Evolutionary conservation across 2,113 vertebrate species (phyloP).

Genomic region (Clupea harengus): DNA sequence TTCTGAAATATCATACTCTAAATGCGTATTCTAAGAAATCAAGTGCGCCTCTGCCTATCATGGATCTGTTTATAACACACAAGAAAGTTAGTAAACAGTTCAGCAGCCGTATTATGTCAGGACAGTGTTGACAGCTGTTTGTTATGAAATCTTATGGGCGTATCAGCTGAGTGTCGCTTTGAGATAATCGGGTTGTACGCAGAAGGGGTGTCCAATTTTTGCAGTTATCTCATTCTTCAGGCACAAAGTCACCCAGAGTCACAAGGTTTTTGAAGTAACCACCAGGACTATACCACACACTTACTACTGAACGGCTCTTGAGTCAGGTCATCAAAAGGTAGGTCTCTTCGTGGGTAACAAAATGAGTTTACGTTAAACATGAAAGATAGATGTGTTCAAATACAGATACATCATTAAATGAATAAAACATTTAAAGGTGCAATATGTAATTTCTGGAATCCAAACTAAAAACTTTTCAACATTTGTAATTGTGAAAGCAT

Average conservation of each 20-base stretch:
- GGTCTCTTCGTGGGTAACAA: background rate
- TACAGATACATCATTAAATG: background rate
- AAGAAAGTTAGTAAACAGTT: background rate
- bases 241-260: background rate
- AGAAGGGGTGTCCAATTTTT: background rate
- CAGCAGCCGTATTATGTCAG: background rate
- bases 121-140: background rate
- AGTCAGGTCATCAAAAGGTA: conserved; percentile 14
- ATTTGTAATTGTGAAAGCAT: too few species aligned
- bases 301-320: background rate
- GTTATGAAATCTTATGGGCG: conserved; percentile 2
- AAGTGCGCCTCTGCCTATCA: background rate
- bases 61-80: background rate
- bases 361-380: background rate
- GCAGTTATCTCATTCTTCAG: background rate
- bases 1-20: background rate
- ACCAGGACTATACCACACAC: background rate
- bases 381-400: background rate
- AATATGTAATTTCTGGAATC: background rate
- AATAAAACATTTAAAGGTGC: background rate
- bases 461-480: background rate
- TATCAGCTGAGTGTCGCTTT: background rate
- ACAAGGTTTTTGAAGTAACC: background rate
- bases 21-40: background rate
- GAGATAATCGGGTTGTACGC: background rate